Evolutionary conservation across 2,797 vertebrate species (phyloP), one percentile per base, ranked within the genome.

Genomic region (Gymnopithys bicolor): DNA sequence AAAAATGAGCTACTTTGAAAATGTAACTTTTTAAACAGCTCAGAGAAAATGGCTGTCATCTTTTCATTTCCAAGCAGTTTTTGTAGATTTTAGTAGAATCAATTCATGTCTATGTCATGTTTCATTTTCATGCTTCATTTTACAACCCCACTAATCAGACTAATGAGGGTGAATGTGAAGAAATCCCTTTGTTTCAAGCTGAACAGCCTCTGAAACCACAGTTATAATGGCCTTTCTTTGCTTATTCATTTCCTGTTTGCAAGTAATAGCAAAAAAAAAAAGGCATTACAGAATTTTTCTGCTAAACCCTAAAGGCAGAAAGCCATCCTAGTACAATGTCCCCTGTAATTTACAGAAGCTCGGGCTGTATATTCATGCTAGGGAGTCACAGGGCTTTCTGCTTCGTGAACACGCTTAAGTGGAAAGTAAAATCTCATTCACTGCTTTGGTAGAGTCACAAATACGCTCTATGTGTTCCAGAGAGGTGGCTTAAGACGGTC

Each of bases 151-250:
- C 89, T 97, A 97, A 97, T 97, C 96, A 96, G 90, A 97, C 91
- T 98, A 98, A 98, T 97, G 97, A 97, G 97, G 84, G 53, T 93
- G 95, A 97, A 92, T 89, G 90, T 93, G 95, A 97, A 96, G 79
- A 96, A 97, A 94, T 82, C 64, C 81, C 90, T 97, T 97, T 97
- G 96, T 97, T 96, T 92, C 85, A 89, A 87, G 63, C 32, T 94
- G 82, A 94, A 92, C 87, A 69, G 86, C 75, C 84, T 94, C 89
- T 87, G 77, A 82, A 92, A 80, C 86, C 82, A 69, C 63, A 68
- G 60, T 88, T 90, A 88, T 28, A 96, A 96, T 88, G 62, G 75
- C 33, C 79, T 88, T 25, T 83, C 63, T 93, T 81, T 93, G 67
- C 91, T 94, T 90, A 84, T 90, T 96, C 84, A 94, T 88, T 82